phyloP scores from a whole-genome alignment of 1,140 invertebrate species.

The Scaptomyza hsui region DNA sequence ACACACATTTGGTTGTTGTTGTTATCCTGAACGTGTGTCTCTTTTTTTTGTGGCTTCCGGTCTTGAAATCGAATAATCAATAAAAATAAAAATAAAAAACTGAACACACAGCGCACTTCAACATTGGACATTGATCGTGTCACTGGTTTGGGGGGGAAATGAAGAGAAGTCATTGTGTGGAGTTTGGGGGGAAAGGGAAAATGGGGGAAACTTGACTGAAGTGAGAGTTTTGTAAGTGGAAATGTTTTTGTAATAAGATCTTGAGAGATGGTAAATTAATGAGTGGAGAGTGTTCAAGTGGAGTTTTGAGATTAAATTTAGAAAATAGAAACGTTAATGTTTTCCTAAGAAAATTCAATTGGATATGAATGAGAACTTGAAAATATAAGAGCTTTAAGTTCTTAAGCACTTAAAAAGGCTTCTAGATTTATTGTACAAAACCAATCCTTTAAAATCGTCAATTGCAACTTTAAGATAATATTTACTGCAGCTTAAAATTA shows the following conservation, averaged over 20 bases:
- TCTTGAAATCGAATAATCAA: constrained; percentile 68
- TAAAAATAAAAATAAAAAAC: constrained; percentile 45
- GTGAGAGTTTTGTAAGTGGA: constrained; percentile 20
- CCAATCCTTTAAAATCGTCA: constrained; percentile 32
- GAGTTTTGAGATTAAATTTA: background rate
- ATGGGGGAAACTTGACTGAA: background rate
- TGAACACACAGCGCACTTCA: constrained; percentile 39
- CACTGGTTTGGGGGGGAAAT: background rate
- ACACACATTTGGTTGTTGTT: constrained; percentile 33
- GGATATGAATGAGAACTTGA: background rate
- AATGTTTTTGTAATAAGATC: constrained; percentile 11
- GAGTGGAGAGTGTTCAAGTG: constrained; percentile 12
- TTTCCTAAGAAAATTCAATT: background rate
- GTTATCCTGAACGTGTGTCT: constrained; percentile 54
- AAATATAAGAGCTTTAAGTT: background rate
- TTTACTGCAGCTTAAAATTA: constrained; percentile 34
- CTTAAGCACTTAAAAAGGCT: background rate
- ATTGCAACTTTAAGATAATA: constrained; percentile 29
- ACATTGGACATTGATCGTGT: constrained; percentile 70
- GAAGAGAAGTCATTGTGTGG: constrained; percentile 15
- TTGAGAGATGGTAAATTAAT: constrained; percentile 20
- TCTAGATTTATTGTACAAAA: constrained; percentile 28
- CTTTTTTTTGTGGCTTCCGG: constrained; percentile 65
- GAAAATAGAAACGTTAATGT: background rate
- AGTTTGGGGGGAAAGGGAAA: background rate